These are phyloP conservation scores for Elgaria multicarinata DNA, from an alignment of 2,113 vertebrate species.

Conservation along the genomic window DNA sequence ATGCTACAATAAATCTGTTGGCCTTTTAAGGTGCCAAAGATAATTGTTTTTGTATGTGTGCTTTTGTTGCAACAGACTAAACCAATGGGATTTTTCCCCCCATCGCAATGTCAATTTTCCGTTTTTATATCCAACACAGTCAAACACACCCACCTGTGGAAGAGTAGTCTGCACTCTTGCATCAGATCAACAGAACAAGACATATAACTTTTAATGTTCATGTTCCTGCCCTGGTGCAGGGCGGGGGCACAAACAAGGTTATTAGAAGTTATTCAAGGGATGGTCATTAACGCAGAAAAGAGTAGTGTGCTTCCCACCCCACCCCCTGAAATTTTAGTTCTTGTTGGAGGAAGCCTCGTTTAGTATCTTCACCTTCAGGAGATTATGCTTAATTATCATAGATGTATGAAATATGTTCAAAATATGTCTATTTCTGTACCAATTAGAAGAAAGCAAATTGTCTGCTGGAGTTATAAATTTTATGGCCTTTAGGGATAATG, in stretches of 20 bases:
- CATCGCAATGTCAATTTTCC: no score
- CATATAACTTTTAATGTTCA: neutral
- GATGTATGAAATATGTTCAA: neutral
- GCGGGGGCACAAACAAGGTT: neutral
- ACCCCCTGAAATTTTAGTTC: neutral
- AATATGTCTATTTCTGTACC: neutral
- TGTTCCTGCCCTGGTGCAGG: neutral
- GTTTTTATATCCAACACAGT: no score
- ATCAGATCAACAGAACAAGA: neutral
- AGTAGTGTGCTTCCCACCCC: neutral
- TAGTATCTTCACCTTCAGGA: conserved; percentile 2
- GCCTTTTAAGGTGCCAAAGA: no score
- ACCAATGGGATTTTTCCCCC: no score
- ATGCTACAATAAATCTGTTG: no score
- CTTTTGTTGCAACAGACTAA: no score
- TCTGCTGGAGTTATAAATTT: neutral
- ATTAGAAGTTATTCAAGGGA: neutral
- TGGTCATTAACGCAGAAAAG: neutral
- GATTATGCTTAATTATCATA: neutral
- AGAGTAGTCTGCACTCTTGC: neutral
- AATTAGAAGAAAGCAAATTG: neutral
- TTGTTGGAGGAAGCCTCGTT: neutral
- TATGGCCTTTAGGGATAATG: neutral
- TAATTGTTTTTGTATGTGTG: no score
- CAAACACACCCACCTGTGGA: neutral